Evolutionary conservation across 2,113 vertebrate genomes (phyloP).

Genomic region (Otolemur garnettii): DNA sequence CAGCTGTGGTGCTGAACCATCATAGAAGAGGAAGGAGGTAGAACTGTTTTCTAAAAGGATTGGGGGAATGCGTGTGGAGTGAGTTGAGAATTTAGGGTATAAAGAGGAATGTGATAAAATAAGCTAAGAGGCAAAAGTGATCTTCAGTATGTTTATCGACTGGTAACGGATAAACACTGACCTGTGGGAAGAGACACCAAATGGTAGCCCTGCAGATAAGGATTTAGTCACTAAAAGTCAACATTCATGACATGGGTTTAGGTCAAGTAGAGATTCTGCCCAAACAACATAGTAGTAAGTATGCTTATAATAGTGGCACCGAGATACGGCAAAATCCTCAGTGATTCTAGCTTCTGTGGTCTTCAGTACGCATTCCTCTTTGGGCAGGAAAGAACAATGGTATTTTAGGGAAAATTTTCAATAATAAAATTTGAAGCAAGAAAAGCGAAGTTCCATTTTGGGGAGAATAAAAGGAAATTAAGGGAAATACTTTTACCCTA

Average conservation of each 20-base stretch:
- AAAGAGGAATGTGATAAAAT: not conserved
- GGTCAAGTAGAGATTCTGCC: not conserved
- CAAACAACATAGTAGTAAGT: not conserved
- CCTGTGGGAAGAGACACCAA: not conserved
- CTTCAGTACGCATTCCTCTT: not conserved
- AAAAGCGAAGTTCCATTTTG: not conserved
- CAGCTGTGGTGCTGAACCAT: not conserved
- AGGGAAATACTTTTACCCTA: not conserved
- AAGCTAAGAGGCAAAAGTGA: not conserved
- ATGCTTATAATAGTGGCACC: not conserved
- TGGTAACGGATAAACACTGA: not conserved
- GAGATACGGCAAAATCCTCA: not conserved
- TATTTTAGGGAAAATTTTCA: conserved; percentile 51
- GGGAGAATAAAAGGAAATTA: not conserved
- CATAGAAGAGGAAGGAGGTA: not conserved
- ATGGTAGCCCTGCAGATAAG: not conserved
- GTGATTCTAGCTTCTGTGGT: not conserved
- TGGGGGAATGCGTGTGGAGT: too few species aligned
- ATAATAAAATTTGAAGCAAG: not conserved
- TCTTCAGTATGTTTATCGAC: not conserved
- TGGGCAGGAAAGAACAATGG: not conserved
- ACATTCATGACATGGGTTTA: not conserved
- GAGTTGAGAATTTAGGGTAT: not conserved
- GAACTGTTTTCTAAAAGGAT: not conserved
- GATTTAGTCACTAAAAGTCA: conserved; percentile 17